phyloP scores from a whole-genome alignment of 2,888 invertebrate genomes.

The Pristionchus mayeri region DNA sequence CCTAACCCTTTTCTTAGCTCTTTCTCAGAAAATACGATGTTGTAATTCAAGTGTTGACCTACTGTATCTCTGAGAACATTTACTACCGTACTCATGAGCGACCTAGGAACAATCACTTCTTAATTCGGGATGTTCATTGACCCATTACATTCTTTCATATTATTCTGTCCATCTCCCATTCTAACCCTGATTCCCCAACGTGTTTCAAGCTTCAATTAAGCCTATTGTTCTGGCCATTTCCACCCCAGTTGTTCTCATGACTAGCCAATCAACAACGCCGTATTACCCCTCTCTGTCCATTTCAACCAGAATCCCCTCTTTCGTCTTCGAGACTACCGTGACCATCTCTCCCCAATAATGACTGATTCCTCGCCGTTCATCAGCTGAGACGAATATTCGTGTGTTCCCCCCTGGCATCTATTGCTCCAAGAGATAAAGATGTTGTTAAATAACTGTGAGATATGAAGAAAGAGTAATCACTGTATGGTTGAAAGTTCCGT shows the following conservation, averaged over 20 bases:
- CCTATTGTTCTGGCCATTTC: slow-evolving; percentile 39
- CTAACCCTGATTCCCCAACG: slow-evolving; percentile 24
- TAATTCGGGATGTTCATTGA: slow-evolving; percentile 32
- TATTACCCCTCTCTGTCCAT: slow-evolving; percentile 27
- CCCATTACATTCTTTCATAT: slow-evolving; percentile 20
- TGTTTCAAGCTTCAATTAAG: slow-evolving; percentile 3
- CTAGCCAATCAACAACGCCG: slow-evolving; percentile 33
- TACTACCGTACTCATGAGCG: neutral
- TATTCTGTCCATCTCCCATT: neutral
- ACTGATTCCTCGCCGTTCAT: slow-evolving; percentile 3
- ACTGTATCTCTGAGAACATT: neutral
- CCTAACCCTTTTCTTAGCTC: neutral
- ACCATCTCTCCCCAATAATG: slow-evolving; percentile 11
- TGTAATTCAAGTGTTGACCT: neutral
- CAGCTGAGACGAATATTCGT: slow-evolving; percentile 14
- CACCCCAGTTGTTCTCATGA: slow-evolving; percentile 28
- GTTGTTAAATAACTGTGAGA: slow-evolving; percentile 11
- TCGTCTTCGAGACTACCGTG: neutral
- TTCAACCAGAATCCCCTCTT: neutral
- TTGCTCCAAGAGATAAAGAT: slow-evolving; percentile 1
- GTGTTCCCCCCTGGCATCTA: neutral
- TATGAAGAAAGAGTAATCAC: no score
- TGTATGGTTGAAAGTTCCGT: neutral
- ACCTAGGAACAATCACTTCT: neutral
- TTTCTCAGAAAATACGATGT: neutral